Evolutionary conservation across 2,888 invertebrate genomes (phyloP).

Genomic region (Agonopterix alstromeriana): DNA sequence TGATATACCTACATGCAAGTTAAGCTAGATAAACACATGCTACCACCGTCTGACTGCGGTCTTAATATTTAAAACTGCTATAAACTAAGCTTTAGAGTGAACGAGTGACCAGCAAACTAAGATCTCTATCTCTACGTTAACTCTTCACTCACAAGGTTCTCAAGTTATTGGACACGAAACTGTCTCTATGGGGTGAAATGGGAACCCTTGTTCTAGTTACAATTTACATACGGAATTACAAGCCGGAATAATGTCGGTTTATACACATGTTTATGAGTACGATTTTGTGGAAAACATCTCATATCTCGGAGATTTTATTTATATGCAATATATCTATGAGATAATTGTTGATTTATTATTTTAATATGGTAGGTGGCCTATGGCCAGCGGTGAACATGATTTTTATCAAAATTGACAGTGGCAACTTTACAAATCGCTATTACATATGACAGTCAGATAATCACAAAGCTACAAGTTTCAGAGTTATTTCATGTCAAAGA

Average conservation of each 20-base stretch:
- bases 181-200: conserved; percentile 58
- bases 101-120: conserved; percentile 23
- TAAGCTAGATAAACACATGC: too few relatives aligned
- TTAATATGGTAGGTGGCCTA: too few relatives aligned
- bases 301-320: not conserved
- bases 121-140: conserved; percentile 14
- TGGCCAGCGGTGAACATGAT: too few relatives aligned
- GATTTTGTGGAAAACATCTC: conserved; percentile 12
- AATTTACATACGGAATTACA: conserved; percentile 75
- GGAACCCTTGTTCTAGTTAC: conserved; percentile 62
- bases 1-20: too few relatives aligned
- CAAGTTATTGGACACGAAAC: conserved; percentile 23
- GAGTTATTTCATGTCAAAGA: too few relatives aligned
- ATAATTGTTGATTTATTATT: too few relatives aligned
- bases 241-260: conserved; percentile 53
- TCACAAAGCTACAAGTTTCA: too few relatives aligned
- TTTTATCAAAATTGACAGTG: too few relatives aligned
- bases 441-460: too few relatives aligned
- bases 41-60: conserved; percentile 21
- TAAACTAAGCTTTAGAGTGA: conserved; percentile 48
- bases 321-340: too few relatives aligned
- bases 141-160: conserved; percentile 20
- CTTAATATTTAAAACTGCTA: conserved; percentile 64
- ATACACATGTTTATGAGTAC: conserved; percentile 49
- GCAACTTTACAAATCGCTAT: too few relatives aligned